Evolutionary conservation across 2,888 invertebrate genomes (phyloP).

Genomic region (Graphium colonna): DNA sequence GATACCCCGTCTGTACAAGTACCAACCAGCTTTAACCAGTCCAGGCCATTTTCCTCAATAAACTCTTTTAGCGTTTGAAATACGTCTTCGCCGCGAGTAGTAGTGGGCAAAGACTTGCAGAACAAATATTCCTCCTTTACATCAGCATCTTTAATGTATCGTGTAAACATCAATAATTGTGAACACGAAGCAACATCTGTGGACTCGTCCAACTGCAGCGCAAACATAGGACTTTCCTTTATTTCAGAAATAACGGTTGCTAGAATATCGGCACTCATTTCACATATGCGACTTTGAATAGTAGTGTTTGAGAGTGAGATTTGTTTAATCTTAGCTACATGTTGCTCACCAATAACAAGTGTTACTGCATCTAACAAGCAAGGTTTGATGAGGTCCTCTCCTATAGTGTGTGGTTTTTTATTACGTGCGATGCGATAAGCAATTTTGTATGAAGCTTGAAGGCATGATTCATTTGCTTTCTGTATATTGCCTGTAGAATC

Average conservation of each 20-base stretch:
- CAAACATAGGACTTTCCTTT: conserved; percentile 28
- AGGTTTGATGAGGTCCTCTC: conserved; percentile 29
- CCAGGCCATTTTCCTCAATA: conserved; percentile 29
- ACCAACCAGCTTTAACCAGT: conserved; percentile 31
- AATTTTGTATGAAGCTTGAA: conserved; percentile 30
- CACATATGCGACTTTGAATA: conserved; percentile 22
- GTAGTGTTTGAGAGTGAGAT: conserved; percentile 28
- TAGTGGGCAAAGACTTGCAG: conserved; percentile 30
- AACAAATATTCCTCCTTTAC: conserved; percentile 16
- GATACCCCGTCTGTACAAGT: conserved; percentile 31
- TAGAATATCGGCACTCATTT: conserved; percentile 25
- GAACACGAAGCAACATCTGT: conserved; percentile 31
- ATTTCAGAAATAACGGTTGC: conserved; percentile 28
- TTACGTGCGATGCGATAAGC: conserved; percentile 17
- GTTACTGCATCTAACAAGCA: conserved; percentile 30
- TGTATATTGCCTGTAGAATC: no score
- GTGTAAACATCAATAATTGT: conserved; percentile 29
- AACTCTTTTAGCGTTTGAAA: conserved; percentile 31
- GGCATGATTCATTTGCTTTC: conserved; percentile 26
- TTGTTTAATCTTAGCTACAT: conserved; percentile 28
- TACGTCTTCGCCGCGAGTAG: conserved; percentile 29
- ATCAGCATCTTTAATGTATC: conserved; percentile 29
- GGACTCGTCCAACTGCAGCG: conserved; percentile 28
- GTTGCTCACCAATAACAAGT: conserved; percentile 27
- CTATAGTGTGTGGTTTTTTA: conserved; percentile 27